These are phyloP conservation scores for Teleopsis dalmanni DNA, from an alignment of 1,140 invertebrate species.

Conservation along the genomic window DNA sequence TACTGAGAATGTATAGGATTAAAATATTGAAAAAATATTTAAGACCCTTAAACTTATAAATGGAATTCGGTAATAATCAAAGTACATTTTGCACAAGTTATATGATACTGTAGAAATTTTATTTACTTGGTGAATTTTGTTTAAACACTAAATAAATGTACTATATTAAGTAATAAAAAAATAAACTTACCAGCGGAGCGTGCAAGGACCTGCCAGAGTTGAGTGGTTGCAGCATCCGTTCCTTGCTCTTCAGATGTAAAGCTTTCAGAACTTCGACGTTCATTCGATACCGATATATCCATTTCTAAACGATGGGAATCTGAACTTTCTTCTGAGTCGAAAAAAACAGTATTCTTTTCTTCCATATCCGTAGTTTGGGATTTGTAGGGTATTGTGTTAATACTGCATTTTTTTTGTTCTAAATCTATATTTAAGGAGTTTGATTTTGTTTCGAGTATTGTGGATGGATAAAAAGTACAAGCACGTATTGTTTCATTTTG, in stretches of 20 bases:
- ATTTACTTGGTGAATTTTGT: constrained; percentile 3
- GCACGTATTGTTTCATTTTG: constrained; percentile 10
- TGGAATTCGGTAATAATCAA: too few relatives aligned
- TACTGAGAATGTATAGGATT: too few relatives aligned
- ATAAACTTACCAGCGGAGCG: constrained; percentile 44
- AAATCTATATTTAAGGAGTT: constrained; percentile 11
- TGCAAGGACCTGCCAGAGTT: constrained; percentile 51
- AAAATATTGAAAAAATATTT: too few relatives aligned
- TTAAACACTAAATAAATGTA: constrained; percentile 20
- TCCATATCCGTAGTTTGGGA: constrained; percentile 17
- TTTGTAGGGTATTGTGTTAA: constrained; percentile 12
- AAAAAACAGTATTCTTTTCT: too few relatives aligned
- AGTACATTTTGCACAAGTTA: too few relatives aligned
- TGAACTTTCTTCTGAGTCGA: constrained; percentile 35
- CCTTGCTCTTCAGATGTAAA: constrained; percentile 49
- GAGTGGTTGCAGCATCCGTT: constrained; percentile 51
- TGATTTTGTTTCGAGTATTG: constrained; percentile 19
- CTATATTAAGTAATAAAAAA: not conserved
- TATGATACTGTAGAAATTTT: too few relatives aligned
- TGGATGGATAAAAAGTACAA: constrained; percentile 21
- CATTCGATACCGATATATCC: constrained; percentile 15
- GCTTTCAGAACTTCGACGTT: constrained; percentile 47
- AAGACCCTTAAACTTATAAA: too few relatives aligned
- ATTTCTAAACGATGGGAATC: constrained; percentile 25
- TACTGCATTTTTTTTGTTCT: constrained; percentile 14